Conservation (phyloP, 2,113 vertebrate species). For the Meleagris gallopavo region DNA sequence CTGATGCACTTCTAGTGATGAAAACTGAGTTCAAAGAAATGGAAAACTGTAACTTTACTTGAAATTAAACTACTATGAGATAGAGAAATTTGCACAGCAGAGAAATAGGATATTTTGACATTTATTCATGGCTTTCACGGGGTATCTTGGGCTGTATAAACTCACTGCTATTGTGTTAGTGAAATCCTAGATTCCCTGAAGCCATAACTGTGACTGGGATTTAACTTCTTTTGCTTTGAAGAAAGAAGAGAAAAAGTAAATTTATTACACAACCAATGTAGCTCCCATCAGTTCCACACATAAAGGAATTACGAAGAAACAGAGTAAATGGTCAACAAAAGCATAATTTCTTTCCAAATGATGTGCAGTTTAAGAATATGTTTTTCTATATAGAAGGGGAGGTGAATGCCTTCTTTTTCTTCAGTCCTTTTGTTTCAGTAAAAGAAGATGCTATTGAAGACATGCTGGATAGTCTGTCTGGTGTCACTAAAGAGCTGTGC, state of each 20-base stretch:
- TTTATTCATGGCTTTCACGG: conserved; percentile 26
- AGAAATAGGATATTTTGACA: conserved; percentile 31
- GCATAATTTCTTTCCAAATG: background rate
- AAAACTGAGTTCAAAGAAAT: background rate
- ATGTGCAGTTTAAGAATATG: background rate
- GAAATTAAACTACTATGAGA: background rate
- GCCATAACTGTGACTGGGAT: background rate
- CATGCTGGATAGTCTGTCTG: background rate
- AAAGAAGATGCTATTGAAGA: background rate
- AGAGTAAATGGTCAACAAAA: background rate
- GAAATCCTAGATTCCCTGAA: conserved; percentile 50
- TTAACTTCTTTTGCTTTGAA: conserved; percentile 38
- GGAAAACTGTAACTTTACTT: background rate
- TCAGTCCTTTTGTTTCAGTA: background rate
- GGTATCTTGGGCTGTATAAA: conserved; percentile 14
- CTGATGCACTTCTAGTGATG: background rate
- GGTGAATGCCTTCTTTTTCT: background rate
- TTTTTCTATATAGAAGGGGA: background rate
- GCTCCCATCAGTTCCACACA: background rate
- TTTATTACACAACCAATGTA: background rate
- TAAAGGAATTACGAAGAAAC: background rate
- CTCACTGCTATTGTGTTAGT: conserved; percentile 21
- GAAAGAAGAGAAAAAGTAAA: background rate
- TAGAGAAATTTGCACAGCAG: background rate
- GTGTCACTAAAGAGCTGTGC: background rate